Evolutionary conservation across 2,797 vertebrate species (phyloP).

Genomic region (Sebastes taczanowskii): DNA sequence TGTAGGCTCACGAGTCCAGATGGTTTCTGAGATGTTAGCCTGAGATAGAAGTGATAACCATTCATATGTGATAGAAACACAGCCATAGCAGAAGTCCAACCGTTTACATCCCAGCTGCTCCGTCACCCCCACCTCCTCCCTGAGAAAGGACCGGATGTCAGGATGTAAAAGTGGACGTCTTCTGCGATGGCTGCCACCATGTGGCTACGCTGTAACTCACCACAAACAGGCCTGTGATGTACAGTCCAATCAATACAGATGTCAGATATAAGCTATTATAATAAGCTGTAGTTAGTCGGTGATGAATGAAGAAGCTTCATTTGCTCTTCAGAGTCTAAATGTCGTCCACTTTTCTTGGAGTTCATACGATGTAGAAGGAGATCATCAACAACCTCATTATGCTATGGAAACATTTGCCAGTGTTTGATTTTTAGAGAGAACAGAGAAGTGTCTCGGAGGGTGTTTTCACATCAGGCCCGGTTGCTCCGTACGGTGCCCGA

Average conservation of each 20-base stretch:
- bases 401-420: conserved; percentile 4
- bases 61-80: conserved; percentile 31
- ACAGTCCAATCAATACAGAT: conserved; percentile 62
- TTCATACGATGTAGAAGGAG: conserved; percentile 17
- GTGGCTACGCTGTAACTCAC: conserved; percentile 33
- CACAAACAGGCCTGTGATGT: conserved; percentile 64
- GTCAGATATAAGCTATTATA: conserved; percentile 74
- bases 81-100: conserved; percentile 48
- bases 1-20: neutral
- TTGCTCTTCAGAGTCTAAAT: conserved; percentile 61
- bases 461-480: too few relatives aligned
- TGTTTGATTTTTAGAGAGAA: neutral
- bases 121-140: neutral
- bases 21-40: conserved; percentile 27
- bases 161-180: conserved; percentile 32
- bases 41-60: conserved; percentile 15
- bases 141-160: conserved; percentile 8
- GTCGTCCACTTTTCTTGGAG: conserved; percentile 37
- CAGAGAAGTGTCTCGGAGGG: neutral
- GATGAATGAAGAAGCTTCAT: conserved; percentile 52
- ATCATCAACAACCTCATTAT: conserved; percentile 9
- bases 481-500: too few relatives aligned
- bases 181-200: conserved; percentile 26
- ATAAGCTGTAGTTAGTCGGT: conserved; percentile 63
- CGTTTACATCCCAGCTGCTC: conserved; percentile 42